Evolutionary conservation across 1,140 invertebrate genomes (phyloP).

Genomic region (Thrips palmi): DNA sequence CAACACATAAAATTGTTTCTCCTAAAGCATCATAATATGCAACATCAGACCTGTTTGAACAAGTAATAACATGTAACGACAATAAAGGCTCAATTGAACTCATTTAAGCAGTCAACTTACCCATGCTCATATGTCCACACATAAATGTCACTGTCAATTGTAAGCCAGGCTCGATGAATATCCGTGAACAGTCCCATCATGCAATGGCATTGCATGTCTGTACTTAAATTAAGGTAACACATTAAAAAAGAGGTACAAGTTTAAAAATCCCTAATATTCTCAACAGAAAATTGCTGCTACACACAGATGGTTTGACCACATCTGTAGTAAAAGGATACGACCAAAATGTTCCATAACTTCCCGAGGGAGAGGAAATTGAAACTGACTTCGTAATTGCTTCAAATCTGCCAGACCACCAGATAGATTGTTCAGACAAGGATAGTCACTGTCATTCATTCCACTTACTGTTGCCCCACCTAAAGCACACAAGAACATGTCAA

Average conservation of each 20-base stretch:
- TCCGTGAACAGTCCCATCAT: constrained; percentile 93
- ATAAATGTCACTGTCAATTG: constrained; percentile 95
- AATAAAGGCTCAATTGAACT: background rate
- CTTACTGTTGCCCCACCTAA: constrained; percentile 53
- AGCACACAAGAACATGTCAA: constrained; percentile 6
- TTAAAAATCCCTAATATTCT: constrained; percentile 6
- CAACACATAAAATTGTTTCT: constrained; percentile 77
- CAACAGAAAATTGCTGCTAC: background rate
- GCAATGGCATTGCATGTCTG: constrained; percentile 85
- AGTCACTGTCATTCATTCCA: constrained; percentile 78
- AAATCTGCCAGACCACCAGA: constrained; percentile 44
- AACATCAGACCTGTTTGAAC: constrained; percentile 48
- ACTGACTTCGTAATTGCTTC: constrained; percentile 60
- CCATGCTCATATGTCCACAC: constrained; percentile 87
- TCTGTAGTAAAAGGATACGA: constrained; percentile 57
- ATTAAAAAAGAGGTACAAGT: constrained; percentile 1
- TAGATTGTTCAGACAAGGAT: constrained; percentile 51
- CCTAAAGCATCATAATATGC: constrained; percentile 85
- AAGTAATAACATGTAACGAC: constrained; percentile 5
- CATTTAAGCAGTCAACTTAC: constrained; percentile 22
- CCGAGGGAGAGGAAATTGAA: constrained; percentile 71
- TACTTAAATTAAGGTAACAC: constrained; percentile 18
- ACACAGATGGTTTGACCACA: too few species aligned
- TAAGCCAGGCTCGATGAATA: constrained; percentile 89
- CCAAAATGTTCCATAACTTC: constrained; percentile 88